Evolutionary conservation across 2,797 vertebrate species (phyloP).

Genomic region (Gymnothorax reevesii): DNA sequence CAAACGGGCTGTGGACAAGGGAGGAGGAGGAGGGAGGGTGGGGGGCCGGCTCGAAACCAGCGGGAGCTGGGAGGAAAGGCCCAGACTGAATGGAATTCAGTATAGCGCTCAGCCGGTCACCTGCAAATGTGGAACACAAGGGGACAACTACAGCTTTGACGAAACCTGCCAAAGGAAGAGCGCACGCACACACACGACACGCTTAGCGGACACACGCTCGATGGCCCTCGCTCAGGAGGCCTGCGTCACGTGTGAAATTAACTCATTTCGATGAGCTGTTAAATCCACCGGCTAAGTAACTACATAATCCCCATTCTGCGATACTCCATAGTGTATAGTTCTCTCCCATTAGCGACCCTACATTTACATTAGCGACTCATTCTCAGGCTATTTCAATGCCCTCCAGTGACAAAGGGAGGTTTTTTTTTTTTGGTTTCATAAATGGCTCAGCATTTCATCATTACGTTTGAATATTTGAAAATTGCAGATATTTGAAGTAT

Average conservation of each 20-base stretch:
- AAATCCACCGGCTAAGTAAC: too few species aligned
- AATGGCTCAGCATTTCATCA: too few species aligned
- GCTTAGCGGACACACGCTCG: slow-evolving; percentile 42
- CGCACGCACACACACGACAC: slow-evolving; percentile 42
- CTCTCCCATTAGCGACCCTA: too few species aligned
- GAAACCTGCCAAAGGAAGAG: slow-evolving; percentile 59
- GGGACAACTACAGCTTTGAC: slow-evolving; percentile 94
- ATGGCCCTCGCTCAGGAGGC: background rate
- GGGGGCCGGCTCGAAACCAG: slow-evolving; percentile 99
- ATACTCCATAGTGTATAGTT: too few species aligned
- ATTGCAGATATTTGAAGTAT: too few species aligned
- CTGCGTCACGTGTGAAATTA: background rate
- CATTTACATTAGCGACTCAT: too few species aligned
- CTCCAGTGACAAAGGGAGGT: too few species aligned
- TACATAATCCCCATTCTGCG: too few species aligned
- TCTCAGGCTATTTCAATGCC: too few species aligned
- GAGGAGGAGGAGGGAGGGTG: slow-evolving; percentile 98
- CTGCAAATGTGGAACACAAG: slow-evolving; percentile 96
- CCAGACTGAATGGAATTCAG: slow-evolving; percentile 99
- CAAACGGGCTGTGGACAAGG: slow-evolving; percentile 99
- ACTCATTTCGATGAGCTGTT: too few species aligned
- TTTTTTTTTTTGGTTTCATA: too few species aligned
- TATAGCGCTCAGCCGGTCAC: slow-evolving; percentile 99
- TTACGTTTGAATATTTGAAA: too few species aligned
- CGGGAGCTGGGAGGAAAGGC: slow-evolving; percentile 97